Evolutionary conservation across 1,140 invertebrate genomes (phyloP).

Genomic region (Tribolium castaneum): DNA sequence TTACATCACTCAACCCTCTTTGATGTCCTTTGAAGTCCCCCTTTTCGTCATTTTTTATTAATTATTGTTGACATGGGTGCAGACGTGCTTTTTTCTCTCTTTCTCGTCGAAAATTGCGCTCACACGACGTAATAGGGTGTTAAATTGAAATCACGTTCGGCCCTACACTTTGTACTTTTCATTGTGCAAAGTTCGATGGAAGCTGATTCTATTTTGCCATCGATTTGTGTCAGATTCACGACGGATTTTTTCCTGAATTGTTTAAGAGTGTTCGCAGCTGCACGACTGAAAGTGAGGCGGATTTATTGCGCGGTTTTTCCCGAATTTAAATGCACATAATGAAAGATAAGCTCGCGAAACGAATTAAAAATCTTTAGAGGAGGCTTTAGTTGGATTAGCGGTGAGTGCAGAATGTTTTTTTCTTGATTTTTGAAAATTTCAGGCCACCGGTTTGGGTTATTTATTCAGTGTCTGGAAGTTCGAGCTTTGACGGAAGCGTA

Average conservation of each 20-base stretch:
- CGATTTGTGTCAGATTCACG: constrained; percentile 28
- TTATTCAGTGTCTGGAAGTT: too few relatives aligned
- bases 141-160: constrained; percentile 24
- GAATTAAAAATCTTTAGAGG: background rate
- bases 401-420: too few relatives aligned
- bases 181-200: constrained; percentile 23
- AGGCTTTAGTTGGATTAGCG: too few relatives aligned
- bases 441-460: too few relatives aligned
- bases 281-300: background rate
- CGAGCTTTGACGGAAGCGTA: background rate
- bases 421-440: too few relatives aligned
- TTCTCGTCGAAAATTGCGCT: constrained; percentile 6
- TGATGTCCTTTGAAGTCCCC: background rate
- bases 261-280: background rate
- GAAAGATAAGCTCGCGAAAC: background rate
- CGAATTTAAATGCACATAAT: background rate
- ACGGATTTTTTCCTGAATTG: background rate
- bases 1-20: background rate
- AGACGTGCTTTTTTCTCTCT: background rate
- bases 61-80: background rate
- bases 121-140: constrained; percentile 9
- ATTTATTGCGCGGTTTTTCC: background rate
- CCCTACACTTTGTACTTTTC: constrained; percentile 31
- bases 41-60: background rate
- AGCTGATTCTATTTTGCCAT: constrained; percentile 18